These are phyloP conservation scores for Drosophila nigritarsus DNA, from an alignment of 2,888 invertebrate genomes.

Conservation along the genomic window DNA sequence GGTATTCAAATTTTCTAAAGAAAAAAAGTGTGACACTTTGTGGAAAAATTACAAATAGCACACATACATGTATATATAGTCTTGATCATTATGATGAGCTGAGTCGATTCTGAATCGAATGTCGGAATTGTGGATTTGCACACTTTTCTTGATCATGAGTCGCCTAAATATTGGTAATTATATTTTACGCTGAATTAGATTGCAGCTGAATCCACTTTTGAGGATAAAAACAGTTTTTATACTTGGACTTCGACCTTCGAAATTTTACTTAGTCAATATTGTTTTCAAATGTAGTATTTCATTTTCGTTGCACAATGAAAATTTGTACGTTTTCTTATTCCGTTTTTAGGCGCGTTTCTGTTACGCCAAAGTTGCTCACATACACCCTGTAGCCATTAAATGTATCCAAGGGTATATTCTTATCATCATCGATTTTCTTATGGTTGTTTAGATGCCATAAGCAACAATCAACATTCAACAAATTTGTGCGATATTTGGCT, in stretches of 20 bases:
- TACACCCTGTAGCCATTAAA: conserved; percentile 9
- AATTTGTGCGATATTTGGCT: background rate
- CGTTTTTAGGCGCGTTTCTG: conserved; percentile 46
- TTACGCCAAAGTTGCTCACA: conserved; percentile 77
- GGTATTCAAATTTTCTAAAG: conserved; percentile 8
- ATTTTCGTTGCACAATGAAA: background rate
- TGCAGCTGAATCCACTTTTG: background rate
- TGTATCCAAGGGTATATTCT: background rate
- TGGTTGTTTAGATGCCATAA: background rate
- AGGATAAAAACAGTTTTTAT: background rate
- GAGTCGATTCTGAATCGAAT: background rate
- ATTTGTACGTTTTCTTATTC: conserved; percentile 3
- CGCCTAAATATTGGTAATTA: background rate
- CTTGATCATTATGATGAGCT: background rate
- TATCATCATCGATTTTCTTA: too few relatives aligned
- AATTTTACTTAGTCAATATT: background rate
- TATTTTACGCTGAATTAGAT: background rate
- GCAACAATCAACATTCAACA: background rate
- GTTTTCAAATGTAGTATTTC: background rate
- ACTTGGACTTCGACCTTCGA: background rate
- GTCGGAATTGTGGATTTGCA: background rate
- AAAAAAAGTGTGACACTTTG: background rate
- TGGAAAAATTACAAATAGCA: background rate
- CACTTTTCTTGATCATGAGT: background rate
- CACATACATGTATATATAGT: too few relatives aligned